These are phyloP conservation scores for Notocelia uddmanniana DNA, from an alignment of 2,888 invertebrate species.

Conservation along the genomic window DNA sequence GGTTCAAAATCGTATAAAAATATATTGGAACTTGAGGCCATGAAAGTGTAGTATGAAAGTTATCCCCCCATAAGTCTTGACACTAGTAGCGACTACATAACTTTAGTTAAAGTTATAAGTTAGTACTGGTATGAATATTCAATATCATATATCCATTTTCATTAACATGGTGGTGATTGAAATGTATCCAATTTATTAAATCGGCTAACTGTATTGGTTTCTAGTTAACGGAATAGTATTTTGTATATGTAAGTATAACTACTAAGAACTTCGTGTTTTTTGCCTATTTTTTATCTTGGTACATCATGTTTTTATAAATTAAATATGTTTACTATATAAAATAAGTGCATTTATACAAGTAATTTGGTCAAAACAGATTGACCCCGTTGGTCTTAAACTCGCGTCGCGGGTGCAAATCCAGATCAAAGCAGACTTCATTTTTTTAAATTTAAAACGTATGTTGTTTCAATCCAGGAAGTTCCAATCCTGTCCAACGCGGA, in stretches of 20 bases:
- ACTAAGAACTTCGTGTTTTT: too few relatives aligned
- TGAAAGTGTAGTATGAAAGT: background rate
- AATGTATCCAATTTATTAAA: slow-evolving; percentile 22
- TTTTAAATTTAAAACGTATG: too few relatives aligned
- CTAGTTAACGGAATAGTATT: background rate
- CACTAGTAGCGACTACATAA: slow-evolving; percentile 10
- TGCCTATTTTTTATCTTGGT: too few relatives aligned
- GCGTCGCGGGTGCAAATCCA: too few relatives aligned
- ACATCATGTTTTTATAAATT: too few relatives aligned
- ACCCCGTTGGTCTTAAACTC: too few relatives aligned
- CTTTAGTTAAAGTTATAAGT: slow-evolving; percentile 21
- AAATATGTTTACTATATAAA: too few relatives aligned
- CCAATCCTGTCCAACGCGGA: too few relatives aligned
- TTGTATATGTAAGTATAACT: background rate
- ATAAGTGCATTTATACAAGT: too few relatives aligned
- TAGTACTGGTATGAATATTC: slow-evolving; percentile 11
- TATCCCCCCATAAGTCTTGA: slow-evolving; percentile 5
- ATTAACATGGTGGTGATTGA: slow-evolving; percentile 32
- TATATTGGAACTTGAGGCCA: background rate
- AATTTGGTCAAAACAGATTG: too few relatives aligned
- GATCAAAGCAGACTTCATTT: too few relatives aligned
- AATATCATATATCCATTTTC: slow-evolving; percentile 22
- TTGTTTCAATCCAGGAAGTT: too few relatives aligned
- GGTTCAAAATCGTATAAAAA: background rate
- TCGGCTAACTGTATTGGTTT: slow-evolving; percentile 12